Base-by-base conservation (phyloP, 2,113 vertebrate genomes). In the Rana temporaria region DNA sequence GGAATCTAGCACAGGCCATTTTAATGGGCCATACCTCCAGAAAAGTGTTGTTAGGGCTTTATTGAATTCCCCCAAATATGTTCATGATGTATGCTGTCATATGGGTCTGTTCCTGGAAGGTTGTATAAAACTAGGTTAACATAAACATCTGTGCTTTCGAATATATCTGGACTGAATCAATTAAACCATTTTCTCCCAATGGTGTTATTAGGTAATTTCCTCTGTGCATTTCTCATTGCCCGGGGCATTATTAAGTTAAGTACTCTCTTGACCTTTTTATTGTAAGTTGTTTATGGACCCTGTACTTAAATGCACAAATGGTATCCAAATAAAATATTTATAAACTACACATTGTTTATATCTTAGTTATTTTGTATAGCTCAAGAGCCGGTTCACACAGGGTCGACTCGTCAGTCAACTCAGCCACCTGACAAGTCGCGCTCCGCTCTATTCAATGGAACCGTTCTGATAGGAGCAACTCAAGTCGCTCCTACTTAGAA, bases 141-240 rank as follows among this genome's bases (percentile, higher is more conserved):
- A 70, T 48, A 52, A 62, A 70, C 78, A 80, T 80, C 78, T 80
- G 78, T 68, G 67, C 34, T 71, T 62, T 32, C 16, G 70, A 18
- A 80, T 30, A 80, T 70, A 59, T 70, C 67, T 59, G n/a, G 30
- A 67, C 56, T 80, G 69, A 80, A 69, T 62, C 53, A 80, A 80
- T 70, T 55, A 62, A 80, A 80, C 26, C 16, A 80, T 60, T 80
- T 59, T 34, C 77, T 71, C 70, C 57, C 26, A 34, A 70, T 62
- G 65, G 78, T 70, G 67, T 70, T 80, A 80, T 80, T 80, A 70
- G 55, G 78, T 68, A 60, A 80, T 80, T 80, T 80, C 78, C 78
- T 80, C 22, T 66, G 24, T 62, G 78, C 19, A 20, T 70, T 42
- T 80, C 32, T 62, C 67, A 78, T 70, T 59, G 78, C 56, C 56